Conservation (phyloP, 2,797 vertebrate genomes). For the Tarsius wallacei region DNA sequence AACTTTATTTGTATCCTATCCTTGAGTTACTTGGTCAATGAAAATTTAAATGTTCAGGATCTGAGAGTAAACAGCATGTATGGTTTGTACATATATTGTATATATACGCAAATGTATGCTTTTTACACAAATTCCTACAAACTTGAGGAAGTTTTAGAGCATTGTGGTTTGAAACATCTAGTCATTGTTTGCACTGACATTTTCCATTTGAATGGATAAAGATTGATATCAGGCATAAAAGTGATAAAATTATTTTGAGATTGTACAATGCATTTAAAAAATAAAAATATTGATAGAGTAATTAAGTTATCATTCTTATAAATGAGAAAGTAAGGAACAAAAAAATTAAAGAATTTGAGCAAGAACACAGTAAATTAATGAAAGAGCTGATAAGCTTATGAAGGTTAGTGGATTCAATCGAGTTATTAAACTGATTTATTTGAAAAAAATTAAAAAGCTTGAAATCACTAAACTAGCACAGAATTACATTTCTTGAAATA, state of each 20-base stretch:
- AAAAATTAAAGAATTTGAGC: background rate
- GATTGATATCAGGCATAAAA: background rate
- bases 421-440: conserved; percentile 24
- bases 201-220: background rate
- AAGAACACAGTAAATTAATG: background rate
- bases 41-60: background rate
- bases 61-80: background rate
- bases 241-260: background rate
- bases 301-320: background rate
- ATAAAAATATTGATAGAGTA: background rate
- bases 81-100: background rate
- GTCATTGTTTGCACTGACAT: background rate
- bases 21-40: background rate
- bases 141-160: background rate
- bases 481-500: conserved; percentile 35
- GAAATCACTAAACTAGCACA: background rate
- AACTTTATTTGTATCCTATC: background rate
- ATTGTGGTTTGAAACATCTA: background rate
- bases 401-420: background rate
- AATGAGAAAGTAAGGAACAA: background rate
- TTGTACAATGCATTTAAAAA: background rate
- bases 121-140: background rate
- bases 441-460: background rate
- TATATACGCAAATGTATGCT: background rate
- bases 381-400: background rate